A percentile compares a stretch with the other conserved stretches of the same genome.
These are phyloP conservation scores for Cheilosia vernalis DNA, from an alignment of 2,888 invertebrate species.

Conservation along the genomic window DNA sequence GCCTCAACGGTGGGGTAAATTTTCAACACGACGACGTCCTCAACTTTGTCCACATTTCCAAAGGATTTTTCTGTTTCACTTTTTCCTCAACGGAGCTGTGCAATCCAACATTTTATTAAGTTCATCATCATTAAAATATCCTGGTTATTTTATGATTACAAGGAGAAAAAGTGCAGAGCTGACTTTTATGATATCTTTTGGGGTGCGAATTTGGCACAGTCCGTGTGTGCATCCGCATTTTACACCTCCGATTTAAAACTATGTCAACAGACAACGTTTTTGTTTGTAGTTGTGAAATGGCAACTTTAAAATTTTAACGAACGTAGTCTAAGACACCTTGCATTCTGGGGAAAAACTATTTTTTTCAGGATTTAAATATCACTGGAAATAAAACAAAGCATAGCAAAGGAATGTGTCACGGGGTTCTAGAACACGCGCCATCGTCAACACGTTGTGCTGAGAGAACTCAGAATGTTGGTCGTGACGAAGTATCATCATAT, in stretches of 20 bases:
- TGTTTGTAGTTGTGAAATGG: not conserved
- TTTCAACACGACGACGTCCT: constrained; percentile 14
- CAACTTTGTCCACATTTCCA: constrained; percentile 12
- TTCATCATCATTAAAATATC: constrained; percentile 50
- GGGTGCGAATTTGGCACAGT: not conserved
- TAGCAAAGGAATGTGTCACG: too few species aligned
- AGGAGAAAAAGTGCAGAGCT: not conserved
- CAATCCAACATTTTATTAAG: constrained; percentile 42
- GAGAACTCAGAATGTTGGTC: too few species aligned
- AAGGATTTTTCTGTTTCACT: constrained; percentile 7
- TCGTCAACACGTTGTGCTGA: too few species aligned
- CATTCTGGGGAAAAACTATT: too few species aligned
- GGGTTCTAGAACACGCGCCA: too few species aligned
- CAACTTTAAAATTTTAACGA: not conserved
- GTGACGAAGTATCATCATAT: too few species aligned
- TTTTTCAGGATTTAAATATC: too few species aligned
- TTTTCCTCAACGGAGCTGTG: constrained; percentile 5
- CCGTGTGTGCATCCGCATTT: constrained; percentile 25
- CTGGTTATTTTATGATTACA: constrained; percentile 9
- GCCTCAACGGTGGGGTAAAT: not conserved
- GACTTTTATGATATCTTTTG: constrained; percentile 12
- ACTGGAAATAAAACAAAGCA: too few species aligned
- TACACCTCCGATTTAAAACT: constrained; percentile 17
- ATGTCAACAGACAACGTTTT: constrained; percentile 1
- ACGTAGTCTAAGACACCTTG: too few species aligned